These are phyloP conservation scores for Leucoraja erinaceus DNA, from an alignment of 2,113 vertebrate species.

Conservation along the genomic window DNA sequence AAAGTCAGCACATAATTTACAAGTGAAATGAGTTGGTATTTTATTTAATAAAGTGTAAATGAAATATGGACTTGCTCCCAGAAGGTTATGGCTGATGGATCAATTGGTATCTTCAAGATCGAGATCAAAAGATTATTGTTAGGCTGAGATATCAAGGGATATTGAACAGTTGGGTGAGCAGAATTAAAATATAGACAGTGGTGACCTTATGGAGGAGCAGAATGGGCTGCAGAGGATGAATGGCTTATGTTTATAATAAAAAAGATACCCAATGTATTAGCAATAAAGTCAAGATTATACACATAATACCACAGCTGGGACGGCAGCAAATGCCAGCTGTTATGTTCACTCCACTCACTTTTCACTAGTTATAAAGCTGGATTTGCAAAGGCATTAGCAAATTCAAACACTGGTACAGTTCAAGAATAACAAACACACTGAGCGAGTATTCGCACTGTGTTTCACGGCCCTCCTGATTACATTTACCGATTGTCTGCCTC, in stretches of 20 bases:
- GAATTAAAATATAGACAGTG: neutral
- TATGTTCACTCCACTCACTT: neutral
- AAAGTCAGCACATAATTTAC: no score
- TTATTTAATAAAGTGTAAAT: neutral
- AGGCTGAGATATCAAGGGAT: neutral
- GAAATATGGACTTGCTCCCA: neutral
- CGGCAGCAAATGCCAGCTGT: neutral
- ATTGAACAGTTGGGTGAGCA: neutral
- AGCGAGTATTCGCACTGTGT: neutral
- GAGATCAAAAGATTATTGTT: neutral
- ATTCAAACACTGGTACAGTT: slow-evolving; percentile 1
- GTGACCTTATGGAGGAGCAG: neutral
- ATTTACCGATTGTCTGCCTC: no score
- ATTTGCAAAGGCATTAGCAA: slow-evolving; percentile 23
- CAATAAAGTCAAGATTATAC: neutral
- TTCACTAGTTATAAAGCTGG: neutral
- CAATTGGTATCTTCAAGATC: neutral
- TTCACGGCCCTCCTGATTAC: no score
- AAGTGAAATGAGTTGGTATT: neutral
- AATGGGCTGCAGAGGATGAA: neutral
- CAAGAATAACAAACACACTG: neutral
- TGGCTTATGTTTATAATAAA: neutral
- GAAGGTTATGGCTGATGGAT: neutral
- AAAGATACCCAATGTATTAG: neutral
- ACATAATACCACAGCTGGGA: neutral